Conservation (phyloP, 2,797 vertebrate genomes). For the Cossypha heuglini region DNA sequence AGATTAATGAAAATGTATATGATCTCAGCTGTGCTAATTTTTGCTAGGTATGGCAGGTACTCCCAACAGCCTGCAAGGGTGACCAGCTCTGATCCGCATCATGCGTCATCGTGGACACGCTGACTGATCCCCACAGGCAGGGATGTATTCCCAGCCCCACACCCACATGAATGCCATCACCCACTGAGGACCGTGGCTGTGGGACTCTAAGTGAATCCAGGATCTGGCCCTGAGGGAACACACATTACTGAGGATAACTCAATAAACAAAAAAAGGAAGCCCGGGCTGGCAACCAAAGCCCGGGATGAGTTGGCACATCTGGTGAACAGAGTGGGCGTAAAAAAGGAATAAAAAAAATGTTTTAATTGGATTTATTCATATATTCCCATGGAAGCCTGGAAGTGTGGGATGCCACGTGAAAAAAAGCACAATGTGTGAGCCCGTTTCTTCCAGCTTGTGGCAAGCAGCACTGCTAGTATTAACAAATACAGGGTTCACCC, state of each 20-base stretch:
- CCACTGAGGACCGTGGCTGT: not conserved
- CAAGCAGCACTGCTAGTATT: not conserved
- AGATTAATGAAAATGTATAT: constrained; percentile 54
- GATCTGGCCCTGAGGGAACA: not conserved
- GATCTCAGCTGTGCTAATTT: constrained; percentile 41
- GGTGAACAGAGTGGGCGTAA: constrained; percentile 5
- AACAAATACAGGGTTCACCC: not conserved
- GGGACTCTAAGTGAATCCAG: not conserved
- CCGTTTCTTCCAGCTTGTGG: not conserved
- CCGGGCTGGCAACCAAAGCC: not conserved
- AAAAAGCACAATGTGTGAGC: not conserved
- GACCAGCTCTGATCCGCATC: not conserved
- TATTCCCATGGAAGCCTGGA: not conserved
- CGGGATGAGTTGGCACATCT: constrained; percentile 9
- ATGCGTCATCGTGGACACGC: not conserved
- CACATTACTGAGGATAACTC: not conserved
- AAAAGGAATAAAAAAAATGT: not conserved
- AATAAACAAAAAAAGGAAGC: constrained; percentile 9
- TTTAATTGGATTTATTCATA: not conserved
- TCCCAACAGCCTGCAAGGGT: not conserved
- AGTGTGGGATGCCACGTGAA: not conserved
- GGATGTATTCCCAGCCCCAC: not conserved
- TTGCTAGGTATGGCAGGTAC: not conserved
- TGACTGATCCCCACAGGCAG: not conserved
- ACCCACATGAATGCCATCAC: not conserved